phyloP scores from a whole-genome alignment of 2,797 vertebrate species.

The Parauchenoglanis punctatus region DNA sequence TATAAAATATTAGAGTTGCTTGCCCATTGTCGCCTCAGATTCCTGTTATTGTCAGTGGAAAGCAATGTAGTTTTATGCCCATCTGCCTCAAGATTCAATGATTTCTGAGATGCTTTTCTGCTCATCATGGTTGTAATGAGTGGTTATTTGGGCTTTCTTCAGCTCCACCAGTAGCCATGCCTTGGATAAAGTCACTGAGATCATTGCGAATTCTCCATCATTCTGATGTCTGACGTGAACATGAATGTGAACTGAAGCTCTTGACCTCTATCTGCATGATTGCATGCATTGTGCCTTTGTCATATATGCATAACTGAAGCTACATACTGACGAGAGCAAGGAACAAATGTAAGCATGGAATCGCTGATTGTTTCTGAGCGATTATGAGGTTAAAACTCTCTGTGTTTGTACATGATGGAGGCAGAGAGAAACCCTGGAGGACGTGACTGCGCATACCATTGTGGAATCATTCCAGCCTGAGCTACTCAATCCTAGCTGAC shows the following conservation, averaged over 20 bases:
- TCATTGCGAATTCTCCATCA: background rate
- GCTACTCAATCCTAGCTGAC: constrained; percentile 1
- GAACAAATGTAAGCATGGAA: background rate
- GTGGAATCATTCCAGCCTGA: background rate
- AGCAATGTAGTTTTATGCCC: background rate
- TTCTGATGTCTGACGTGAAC: background rate
- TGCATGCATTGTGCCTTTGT: background rate
- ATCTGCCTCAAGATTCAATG: background rate
- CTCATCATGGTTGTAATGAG: background rate
- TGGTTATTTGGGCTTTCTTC: background rate
- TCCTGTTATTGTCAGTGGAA: background rate
- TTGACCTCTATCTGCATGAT: background rate
- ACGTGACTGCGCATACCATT: background rate
- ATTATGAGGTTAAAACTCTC: too few relatives aligned
- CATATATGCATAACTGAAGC: background rate
- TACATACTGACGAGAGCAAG: background rate
- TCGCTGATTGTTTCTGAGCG: background rate
- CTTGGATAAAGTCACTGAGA: background rate
- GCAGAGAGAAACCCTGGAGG: background rate
- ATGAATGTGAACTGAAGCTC: background rate
- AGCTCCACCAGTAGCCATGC: background rate
- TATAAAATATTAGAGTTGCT: background rate
- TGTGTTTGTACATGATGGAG: background rate
- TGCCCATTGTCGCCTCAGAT: background rate
- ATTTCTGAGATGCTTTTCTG: background rate